A percentile compares a stretch with the other conserved stretches of the same genome.
phyloP scores from a whole-genome alignment of 2,888 invertebrate species.

The Phytoseiulus persimilis region DNA sequence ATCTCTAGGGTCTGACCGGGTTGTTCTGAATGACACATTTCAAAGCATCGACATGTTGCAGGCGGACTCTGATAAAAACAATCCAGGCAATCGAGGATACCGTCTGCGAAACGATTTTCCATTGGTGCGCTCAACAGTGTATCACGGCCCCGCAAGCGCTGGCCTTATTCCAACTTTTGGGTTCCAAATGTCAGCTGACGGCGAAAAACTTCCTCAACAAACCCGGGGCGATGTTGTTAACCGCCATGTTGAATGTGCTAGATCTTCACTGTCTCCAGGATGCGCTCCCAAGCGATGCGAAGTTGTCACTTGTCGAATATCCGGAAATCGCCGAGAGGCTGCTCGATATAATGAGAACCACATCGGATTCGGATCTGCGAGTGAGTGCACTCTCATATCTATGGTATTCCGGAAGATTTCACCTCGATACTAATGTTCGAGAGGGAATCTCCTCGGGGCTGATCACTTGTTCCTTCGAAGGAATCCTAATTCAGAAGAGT shows the following conservation, averaged over 20 bases:
- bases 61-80: neutral
- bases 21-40: neutral
- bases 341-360: neutral
- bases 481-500: neutral
- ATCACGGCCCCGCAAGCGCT: neutral
- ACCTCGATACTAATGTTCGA: too few relatives aligned
- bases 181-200: slow-evolving; percentile 5
- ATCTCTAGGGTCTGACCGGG: too few relatives aligned
- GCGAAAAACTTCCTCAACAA: neutral
- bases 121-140: slow-evolving; percentile 22
- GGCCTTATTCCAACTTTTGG: neutral
- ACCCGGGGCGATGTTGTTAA: neutral
- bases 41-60: neutral
- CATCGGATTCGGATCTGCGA: neutral
- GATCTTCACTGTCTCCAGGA: neutral
- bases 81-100: slow-evolving; percentile 11
- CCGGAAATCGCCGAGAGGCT: slow-evolving; percentile 5
- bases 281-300: too few relatives aligned
- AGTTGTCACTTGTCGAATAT: neutral
- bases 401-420: neutral
- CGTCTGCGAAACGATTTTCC: neutral
- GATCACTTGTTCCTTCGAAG: neutral
- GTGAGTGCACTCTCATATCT: neutral
- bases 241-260: neutral
- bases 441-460: neutral